A percentile compares a stretch with the other conserved stretches of the same genome.
These are phyloP conservation scores for Oreochromis niloticus DNA, from an alignment of 2,113 vertebrate species.

Conservation along the genomic window DNA sequence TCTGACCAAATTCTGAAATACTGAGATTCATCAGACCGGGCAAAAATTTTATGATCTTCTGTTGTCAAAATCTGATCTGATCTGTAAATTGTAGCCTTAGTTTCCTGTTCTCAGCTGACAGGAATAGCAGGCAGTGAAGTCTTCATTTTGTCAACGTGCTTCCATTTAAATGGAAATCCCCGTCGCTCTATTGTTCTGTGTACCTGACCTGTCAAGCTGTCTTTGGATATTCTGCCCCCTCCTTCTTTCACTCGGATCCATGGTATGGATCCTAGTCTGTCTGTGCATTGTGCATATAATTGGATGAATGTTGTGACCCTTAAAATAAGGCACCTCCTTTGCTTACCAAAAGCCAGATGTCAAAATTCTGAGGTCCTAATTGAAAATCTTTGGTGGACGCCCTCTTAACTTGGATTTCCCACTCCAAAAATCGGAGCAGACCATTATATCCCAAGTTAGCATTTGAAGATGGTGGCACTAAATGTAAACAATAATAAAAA, in stretches of 20 bases:
- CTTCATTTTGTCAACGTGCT: neutral
- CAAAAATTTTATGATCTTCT: neutral
- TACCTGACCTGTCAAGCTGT: neutral
- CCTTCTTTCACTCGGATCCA: neutral
- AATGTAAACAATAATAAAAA: too few species aligned
- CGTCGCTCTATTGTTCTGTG: neutral
- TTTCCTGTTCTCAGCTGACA: neutral
- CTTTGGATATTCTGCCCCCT: neutral
- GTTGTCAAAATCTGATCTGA: neutral
- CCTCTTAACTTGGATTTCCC: too few species aligned
- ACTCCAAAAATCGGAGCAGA: too few species aligned
- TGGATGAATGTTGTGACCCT: too few species aligned
- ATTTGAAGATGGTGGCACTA: too few species aligned
- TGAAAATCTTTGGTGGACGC: too few species aligned
- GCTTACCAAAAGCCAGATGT: too few species aligned
- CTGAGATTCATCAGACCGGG: neutral
- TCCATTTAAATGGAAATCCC: neutral
- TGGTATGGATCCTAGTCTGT: fast-evolving
- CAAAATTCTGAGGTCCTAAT: too few species aligned
- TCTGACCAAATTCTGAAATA: neutral
- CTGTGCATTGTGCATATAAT: too few species aligned
- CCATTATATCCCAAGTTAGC: too few species aligned
- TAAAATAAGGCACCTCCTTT: too few species aligned
- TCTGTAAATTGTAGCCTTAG: neutral
- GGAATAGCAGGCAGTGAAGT: neutral